Base-by-base conservation (phyloP, 1,140 invertebrate genomes). In the Eulimnadia texana region DNA sequence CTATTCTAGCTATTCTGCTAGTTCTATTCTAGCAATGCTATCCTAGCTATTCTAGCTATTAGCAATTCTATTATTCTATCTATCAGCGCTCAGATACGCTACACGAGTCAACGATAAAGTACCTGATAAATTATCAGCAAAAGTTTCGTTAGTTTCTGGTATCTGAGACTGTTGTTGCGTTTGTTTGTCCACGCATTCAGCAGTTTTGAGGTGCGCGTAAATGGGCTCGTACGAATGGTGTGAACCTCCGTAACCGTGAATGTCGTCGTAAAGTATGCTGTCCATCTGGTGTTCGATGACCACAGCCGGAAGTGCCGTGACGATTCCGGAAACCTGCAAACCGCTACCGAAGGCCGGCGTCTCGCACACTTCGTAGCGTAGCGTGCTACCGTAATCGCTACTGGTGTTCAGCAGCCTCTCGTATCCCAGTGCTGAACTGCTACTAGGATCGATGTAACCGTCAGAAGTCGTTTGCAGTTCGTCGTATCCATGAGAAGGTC, bases 151-250 rank as follows among this genome's bases (percentile, higher is more conserved):
- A 19, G 23, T 20, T 27, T 20, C 23, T n/a, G 19, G 20, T 13
- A 19, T 27, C 55, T 16, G 33, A 2, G 55, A 16, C 16, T 24
- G 29, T 19, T 24, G 29, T 19, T 27, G 3, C 22, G 54, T 24
- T 27, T n/a, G 19, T 11, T 56, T 56, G 9, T n/a, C 24, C 6
- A 16, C 16, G 3, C 20, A 11, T 10, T n/a, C 28, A 10, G 29
- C 29, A 13, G 27, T 29, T 29, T 33, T 57, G 25, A 57, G 55
- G 19, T 66, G 67, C 3, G 66, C 65, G 28, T 64, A 64, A 16
- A 68, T 65, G 19, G 66, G 66, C 47, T 68, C 67, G 58, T 68
- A 68, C 11, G 66, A 67, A 52, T 68, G 67, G n/a, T 66, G 65
- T 3, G 58, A 64, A 20, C 60, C 60, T 16, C 24, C 13, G 25